These are phyloP conservation scores for Pristionchus japonicus DNA, from an alignment of 2,888 invertebrate species.

Conservation along the genomic window DNA sequence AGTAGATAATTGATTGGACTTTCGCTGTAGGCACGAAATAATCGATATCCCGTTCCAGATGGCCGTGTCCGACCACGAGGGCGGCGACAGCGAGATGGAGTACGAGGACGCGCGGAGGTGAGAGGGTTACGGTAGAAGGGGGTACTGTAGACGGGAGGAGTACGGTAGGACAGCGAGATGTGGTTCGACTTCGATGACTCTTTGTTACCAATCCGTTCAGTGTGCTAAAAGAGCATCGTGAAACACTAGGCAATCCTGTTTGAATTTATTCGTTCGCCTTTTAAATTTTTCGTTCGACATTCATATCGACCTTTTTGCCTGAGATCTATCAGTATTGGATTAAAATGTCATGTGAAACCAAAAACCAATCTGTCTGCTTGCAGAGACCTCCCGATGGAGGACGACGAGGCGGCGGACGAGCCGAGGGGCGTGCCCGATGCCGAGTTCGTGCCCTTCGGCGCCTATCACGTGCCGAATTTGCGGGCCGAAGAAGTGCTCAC, in stretches of 20 bases:
- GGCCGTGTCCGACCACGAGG: slow-evolving; percentile 22
- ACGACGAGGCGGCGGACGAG: slow-evolving; percentile 7
- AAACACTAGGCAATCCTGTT: too few relatives aligned
- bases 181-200: too few relatives aligned
- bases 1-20: too few relatives aligned
- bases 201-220: too few relatives aligned
- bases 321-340: too few relatives aligned
- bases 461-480: not conserved
- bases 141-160: not conserved
- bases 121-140: not conserved
- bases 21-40: too few relatives aligned
- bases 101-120: slow-evolving; percentile 12
- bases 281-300: too few relatives aligned
- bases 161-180: not conserved
- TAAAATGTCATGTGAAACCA: too few relatives aligned
- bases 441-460: not conserved
- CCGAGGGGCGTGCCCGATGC: not conserved
- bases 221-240: too few relatives aligned
- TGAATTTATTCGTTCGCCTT: too few relatives aligned
- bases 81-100: slow-evolving; percentile 12
- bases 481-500: not conserved
- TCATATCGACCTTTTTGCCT: too few relatives aligned
- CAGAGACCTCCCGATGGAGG: not conserved
- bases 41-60: not conserved
- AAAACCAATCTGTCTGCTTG: too few relatives aligned